Evolutionary conservation across 2,888 invertebrate genomes (phyloP).

Genomic region (Drosophila tripunctata): DNA sequence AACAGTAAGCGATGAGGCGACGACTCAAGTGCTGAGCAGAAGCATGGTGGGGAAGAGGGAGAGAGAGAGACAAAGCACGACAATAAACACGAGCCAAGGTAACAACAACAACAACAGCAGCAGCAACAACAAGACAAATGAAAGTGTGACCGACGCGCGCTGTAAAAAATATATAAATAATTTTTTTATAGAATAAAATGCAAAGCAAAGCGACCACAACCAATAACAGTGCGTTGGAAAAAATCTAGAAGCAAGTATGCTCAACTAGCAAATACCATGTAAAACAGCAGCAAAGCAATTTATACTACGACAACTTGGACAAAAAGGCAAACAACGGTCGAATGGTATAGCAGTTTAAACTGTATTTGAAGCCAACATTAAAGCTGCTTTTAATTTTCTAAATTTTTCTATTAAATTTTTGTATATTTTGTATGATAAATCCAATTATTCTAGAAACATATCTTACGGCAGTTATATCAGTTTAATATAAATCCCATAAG

Average conservation of each 20-base stretch:
- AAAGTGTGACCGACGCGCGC: slow-evolving; percentile 37
- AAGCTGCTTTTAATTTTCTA: too few species aligned
- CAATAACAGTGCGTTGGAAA: slow-evolving; percentile 30
- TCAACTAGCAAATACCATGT: neutral
- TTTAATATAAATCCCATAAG: too few species aligned
- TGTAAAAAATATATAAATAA: slow-evolving; percentile 36
- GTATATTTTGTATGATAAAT: too few species aligned
- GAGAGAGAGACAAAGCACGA: slow-evolving; percentile 38
- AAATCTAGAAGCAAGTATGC: neutral
- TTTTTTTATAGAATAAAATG: slow-evolving; percentile 55
- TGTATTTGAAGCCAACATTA: too few species aligned
- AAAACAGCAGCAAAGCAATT: neutral
- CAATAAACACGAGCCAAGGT: slow-evolving; percentile 71
- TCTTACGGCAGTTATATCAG: too few species aligned
- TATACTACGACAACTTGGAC: too few species aligned
- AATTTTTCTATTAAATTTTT: too few species aligned
- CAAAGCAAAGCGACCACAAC: slow-evolving; percentile 23
- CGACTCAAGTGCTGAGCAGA: neutral
- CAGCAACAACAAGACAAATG: slow-evolving; percentile 24
- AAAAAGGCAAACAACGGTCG: neutral
- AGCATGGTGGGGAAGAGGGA: neutral
- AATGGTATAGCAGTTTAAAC: too few species aligned
- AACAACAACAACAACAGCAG: slow-evolving; percentile 35
- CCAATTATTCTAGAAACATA: too few species aligned
- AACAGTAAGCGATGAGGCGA: slow-evolving; percentile 17